phyloP scores from a whole-genome alignment of 1,140 invertebrate genomes.

The Dendroctonus ponderosae region DNA sequence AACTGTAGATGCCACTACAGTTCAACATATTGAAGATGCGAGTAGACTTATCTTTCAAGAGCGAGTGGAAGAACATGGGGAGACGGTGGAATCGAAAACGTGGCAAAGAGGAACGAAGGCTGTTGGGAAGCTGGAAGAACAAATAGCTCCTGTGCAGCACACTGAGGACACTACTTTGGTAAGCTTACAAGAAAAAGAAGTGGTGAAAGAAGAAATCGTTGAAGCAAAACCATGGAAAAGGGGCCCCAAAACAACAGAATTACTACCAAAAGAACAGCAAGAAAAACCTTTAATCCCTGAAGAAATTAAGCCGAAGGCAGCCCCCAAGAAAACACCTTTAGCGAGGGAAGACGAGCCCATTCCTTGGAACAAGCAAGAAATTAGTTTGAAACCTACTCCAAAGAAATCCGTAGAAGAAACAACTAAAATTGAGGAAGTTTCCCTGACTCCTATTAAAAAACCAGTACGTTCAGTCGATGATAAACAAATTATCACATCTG shows the following conservation, averaged over 20 bases:
- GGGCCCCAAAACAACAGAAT: slow-evolving; percentile 7
- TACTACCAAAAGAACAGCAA: neutral
- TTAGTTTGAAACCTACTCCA: slow-evolving; percentile 49
- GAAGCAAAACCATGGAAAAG: slow-evolving; percentile 33
- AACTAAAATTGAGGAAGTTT: slow-evolving; percentile 46
- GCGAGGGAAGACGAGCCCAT: slow-evolving; percentile 31
- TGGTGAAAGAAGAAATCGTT: slow-evolving; percentile 47
- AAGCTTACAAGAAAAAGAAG: slow-evolving; percentile 45
- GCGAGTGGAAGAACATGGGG: no score
- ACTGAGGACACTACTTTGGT: slow-evolving; percentile 49
- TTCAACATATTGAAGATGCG: slow-evolving; percentile 12
- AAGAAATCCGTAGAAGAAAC: slow-evolving; percentile 48
- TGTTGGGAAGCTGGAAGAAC: slow-evolving; percentile 15
- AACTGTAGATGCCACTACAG: slow-evolving; percentile 10
- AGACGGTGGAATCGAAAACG: no score
- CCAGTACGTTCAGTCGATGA: slow-evolving; percentile 35
- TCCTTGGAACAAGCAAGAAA: slow-evolving; percentile 53
- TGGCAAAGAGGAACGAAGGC: neutral
- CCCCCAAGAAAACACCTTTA: neutral
- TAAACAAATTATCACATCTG: slow-evolving; percentile 47
- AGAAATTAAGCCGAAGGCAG: neutral
- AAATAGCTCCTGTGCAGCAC: slow-evolving; percentile 51
- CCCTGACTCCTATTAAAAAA: neutral
- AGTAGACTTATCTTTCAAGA: no score
- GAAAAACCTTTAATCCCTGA: neutral